A percentile compares a stretch with the other conserved stretches of the same genome.
These are phyloP conservation scores for Pungitius pungitius DNA, from an alignment of 2,113 vertebrate species.

Conservation along the genomic window DNA sequence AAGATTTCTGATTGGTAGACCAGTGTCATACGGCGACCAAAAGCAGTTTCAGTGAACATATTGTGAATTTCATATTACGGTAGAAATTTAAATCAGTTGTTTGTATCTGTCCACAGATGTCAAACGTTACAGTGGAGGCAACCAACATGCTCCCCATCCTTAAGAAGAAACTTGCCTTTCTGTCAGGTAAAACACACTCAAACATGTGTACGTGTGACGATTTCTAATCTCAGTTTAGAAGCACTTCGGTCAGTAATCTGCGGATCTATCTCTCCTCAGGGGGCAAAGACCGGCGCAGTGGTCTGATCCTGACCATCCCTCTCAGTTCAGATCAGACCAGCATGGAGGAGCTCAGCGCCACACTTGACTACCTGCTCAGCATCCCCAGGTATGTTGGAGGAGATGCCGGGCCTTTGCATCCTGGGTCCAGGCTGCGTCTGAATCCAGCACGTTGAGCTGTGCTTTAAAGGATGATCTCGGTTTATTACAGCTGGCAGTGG, in stretches of 20 bases:
- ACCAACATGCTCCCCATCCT: conserved; percentile 90
- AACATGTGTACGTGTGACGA: not conserved
- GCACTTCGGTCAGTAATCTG: not conserved
- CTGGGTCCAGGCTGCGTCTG: not conserved
- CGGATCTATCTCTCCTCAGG: conserved; percentile 74
- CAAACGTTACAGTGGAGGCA: conserved; percentile 87
- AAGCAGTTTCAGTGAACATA: not conserved
- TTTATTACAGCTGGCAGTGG: not conserved
- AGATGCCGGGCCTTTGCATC: not conserved
- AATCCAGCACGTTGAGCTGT: conserved; percentile 20
- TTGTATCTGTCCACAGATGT: conserved; percentile 57
- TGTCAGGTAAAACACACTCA: conserved; percentile 87
- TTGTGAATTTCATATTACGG: not conserved
- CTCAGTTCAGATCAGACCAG: conserved; percentile 96
- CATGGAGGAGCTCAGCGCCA: conserved; percentile 97
- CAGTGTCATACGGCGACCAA: not conserved
- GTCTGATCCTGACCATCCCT: conserved; percentile 98
- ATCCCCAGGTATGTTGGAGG: conserved; percentile 89
- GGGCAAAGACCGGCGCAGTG: conserved; percentile 96
- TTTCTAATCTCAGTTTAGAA: not conserved
- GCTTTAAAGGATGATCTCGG: conserved; percentile 34
- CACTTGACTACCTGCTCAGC: conserved; percentile 95
- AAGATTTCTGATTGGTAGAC: too few species aligned
- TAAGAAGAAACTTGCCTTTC: conserved; percentile 96
- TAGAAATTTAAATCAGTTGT: not conserved